Base-by-base conservation (phyloP, 2,113 vertebrate species). In the Chaetura pelagica region DNA sequence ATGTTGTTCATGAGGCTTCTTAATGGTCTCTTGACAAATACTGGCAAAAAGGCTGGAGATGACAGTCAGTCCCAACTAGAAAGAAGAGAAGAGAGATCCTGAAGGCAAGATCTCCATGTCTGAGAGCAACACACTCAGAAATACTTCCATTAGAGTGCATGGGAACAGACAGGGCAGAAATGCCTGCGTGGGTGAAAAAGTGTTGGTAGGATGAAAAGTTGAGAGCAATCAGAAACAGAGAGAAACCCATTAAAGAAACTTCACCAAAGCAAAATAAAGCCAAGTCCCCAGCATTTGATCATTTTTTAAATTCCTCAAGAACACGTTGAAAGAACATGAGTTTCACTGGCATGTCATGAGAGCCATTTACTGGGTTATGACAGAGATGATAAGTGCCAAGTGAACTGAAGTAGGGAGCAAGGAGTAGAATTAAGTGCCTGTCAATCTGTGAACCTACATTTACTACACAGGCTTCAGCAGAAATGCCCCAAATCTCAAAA, bases 121-220 rank as follows among this genome's bases (percentile, higher is more conserved):
- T 58, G 48, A 93, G 0, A 9, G 49, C 27, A 58, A 35, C 27
- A 62, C 2, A 21, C 42, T 49, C 68, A 32, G 23, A 79, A 80
- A 51, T 15, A 61, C 27, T 44, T 80, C 59, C 58, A 59, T 8
- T 12, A n/a, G 55, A 0, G 0, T 13, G 52, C 48, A 48, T 7
- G 17, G n/a, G 10, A 10, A 24, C 51, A 44, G 38, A 17, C 1
- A 8, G 35, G 51, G 38, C 57, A 75, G 55, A 81, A 93, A 40
- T 4, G 16, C 30, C 34, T 27, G 27, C 0, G 1, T 32, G 26
- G 15, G 8, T 18, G 10, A 18, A 10, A 15, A 46, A 66, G 9
- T 7, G 30, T 30, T 24, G 23, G 23, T 6, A 57, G 32, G 61
- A 84, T 30, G 16, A 57, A 24, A 84, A 38, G 18, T 8, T 86